Base-by-base conservation (phyloP, 2,888 invertebrate genomes). In the Mycalesis mineus region DNA sequence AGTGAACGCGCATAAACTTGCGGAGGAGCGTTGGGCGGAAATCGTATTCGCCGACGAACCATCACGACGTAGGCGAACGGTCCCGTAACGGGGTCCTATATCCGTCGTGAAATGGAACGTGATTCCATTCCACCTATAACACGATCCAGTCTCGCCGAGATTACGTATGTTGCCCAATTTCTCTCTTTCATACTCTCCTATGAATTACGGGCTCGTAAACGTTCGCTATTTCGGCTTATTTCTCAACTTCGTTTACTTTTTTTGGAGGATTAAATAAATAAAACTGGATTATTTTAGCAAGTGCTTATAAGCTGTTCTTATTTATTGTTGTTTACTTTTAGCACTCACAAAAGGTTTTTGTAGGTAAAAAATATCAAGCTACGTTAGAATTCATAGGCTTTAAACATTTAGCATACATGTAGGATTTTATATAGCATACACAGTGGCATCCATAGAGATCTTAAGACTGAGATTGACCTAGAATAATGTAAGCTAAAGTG, bases 31-130 rank as follows among this genome's bases (percentile, higher is more conserved):
- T 68, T 65, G 74, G 72, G 69, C 80, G 86, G 83, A 85, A 82
- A 85, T 83, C 81, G 81, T 77, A 77, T 75, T 78, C 80, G 78
- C 77, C 81, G 78, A 70, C 74, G 80, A 77, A 78, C 80, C 84
- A 82, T 80, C 80, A 79, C 73, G 82, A 52, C 61, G 63, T 60
- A 60, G 62, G 60, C 67, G 62, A 63, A 68, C 63, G 61, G 64
- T 66, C 78, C 81, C 80, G 66, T 66, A 65, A 67, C 64, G 65
- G 62, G 62, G 61, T 62, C 65, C 66, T 64, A 69, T 69, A 68
- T 68, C 71, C 71, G 70, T 55, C 61, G 66, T 68, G 68, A 68
- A 71, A 71, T 70, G 66, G 64, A 66, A 68, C 65, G 68, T 64
- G 64, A 62, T 61, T 64, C 57, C 62, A 68, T 63, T 65, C 60